A percentile compares a stretch with the other conserved stretches of the same genome.
phyloP scores from a whole-genome alignment of 2,113 vertebrate species.

The Gambusia affinis region DNA sequence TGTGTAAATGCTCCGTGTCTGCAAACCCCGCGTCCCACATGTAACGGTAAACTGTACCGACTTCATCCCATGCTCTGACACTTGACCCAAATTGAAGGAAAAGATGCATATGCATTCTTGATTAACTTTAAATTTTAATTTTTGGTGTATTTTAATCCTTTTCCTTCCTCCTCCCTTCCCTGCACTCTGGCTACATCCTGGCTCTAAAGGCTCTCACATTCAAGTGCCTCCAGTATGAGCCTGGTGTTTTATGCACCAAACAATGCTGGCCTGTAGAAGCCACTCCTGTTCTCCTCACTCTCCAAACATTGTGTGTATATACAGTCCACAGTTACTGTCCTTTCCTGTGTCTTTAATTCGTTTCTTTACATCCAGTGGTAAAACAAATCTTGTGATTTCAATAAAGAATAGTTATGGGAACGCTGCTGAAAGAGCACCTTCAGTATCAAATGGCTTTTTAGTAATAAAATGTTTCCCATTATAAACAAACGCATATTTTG shows the following conservation, averaged over 20 bases:
- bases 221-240: constrained; percentile 77
- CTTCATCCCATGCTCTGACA: constrained; percentile 13
- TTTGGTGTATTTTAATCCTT: constrained; percentile 33
- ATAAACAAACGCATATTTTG: constrained; percentile 51
- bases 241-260: constrained; percentile 56
- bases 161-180: constrained; percentile 20
- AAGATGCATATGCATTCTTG: constrained; percentile 48
- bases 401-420: constrained; percentile 78
- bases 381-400: constrained; percentile 75
- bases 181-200: constrained; percentile 47
- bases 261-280: constrained; percentile 48
- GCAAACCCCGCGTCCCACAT: constrained; percentile 57
- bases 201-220: constrained; percentile 73
- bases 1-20: constrained; percentile 69
- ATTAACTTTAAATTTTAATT: constrained; percentile 2
- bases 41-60: constrained; percentile 15
- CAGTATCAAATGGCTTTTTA: constrained; percentile 76
- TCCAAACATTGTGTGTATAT: constrained; percentile 59
- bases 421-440: constrained; percentile 68
- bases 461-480: constrained; percentile 82
- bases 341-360: constrained; percentile 65
- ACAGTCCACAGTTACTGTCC: constrained; percentile 67
- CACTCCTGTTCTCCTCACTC: constrained; percentile 38
- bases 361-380: constrained; percentile 63
- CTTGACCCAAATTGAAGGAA: constrained; percentile 51